phyloP scores from a whole-genome alignment of 2,113 vertebrate species.

The Dryoscopus gambensis region DNA sequence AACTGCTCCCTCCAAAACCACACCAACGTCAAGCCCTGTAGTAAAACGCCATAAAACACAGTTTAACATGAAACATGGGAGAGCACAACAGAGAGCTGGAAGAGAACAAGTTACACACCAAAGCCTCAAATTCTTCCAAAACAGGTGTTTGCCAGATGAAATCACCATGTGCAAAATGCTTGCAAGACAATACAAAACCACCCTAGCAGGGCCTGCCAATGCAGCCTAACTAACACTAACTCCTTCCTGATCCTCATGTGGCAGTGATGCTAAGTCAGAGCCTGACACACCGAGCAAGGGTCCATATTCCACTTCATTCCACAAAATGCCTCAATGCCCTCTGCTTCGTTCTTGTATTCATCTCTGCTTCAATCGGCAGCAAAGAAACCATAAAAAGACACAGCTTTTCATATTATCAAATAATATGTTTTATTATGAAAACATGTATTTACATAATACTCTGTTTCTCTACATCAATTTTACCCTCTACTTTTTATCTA shows the following conservation, averaged over 20 bases:
- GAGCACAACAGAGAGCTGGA: neutral
- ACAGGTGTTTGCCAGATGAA: neutral
- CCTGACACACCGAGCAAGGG: neutral
- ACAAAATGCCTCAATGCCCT: neutral
- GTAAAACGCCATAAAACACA: neutral
- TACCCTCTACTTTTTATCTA: neutral
- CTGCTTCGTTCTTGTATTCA: neutral
- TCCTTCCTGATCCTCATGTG: fast-evolving
- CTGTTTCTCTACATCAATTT: neutral
- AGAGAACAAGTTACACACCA: neutral
- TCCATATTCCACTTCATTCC: neutral
- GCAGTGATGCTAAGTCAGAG: neutral
- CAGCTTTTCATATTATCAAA: neutral
- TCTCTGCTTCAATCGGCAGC: neutral
- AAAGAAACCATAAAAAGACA: neutral
- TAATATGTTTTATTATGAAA: neutral
- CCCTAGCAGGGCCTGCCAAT: neutral
- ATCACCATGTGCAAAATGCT: neutral
- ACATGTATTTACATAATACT: neutral
- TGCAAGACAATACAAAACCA: neutral
- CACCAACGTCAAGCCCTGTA: neutral
- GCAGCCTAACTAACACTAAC: neutral
- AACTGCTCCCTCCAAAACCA: neutral
- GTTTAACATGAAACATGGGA: neutral
- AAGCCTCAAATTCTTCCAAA: neutral